These are phyloP conservation scores for Psittacula derbiana DNA, from an alignment of 2,797 vertebrate genomes.

Conservation along the genomic window DNA sequence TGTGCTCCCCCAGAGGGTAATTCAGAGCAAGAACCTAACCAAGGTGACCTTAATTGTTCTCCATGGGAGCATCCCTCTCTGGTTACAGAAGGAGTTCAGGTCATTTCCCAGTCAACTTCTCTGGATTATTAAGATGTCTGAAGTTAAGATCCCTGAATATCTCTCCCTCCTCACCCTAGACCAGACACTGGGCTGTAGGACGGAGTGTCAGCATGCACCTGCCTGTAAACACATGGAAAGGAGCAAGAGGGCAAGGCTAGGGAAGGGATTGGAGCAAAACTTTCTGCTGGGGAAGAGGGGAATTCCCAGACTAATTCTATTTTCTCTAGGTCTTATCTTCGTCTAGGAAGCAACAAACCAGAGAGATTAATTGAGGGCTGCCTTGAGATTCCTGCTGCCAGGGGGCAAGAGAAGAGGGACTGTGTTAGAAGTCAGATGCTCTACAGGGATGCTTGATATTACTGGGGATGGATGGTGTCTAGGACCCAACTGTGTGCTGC, in stretches of 20 bases:
- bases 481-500: rapidly evolving
- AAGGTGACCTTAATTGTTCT: conserved; percentile 30
- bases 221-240: not conserved
- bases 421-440: not conserved
- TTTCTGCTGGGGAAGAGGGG: not conserved
- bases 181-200: not conserved
- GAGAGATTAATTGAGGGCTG: not conserved
- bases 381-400: not conserved
- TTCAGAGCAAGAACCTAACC: not conserved
- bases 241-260: not conserved
- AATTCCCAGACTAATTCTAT: not conserved
- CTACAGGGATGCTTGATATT: not conserved
- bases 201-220: not conserved
- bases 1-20: not conserved
- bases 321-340: not conserved
- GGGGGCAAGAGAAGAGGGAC: not conserved
- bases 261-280: not conserved
- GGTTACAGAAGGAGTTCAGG: not conserved
- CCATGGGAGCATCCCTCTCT: not conserved
- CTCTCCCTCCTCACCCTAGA: not conserved
- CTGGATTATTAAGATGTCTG: not conserved
- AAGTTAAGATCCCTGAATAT: not conserved
- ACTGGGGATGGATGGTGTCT: not conserved
- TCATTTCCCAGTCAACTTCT: not conserved
- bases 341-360: not conserved